Base-by-base conservation (phyloP, 2,797 vertebrate species). In the Neosilurus mollespiculum region DNA sequence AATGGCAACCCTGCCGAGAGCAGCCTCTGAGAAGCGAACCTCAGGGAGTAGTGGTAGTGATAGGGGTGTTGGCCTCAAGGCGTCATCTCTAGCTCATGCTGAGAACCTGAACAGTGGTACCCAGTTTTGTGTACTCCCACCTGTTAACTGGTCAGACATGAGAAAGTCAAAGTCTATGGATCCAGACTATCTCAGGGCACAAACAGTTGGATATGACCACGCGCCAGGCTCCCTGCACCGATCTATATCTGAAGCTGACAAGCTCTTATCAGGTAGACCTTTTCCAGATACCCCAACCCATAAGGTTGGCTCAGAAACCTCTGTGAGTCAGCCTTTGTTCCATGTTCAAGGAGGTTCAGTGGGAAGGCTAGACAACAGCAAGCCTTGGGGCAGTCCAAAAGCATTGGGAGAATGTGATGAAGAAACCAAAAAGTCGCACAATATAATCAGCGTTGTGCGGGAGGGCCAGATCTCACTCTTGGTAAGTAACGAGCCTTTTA, bases 401-500 rank as follows among this genome's bases (percentile, higher is more conserved):
- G 91, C 85, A 0, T 90, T 88, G 16, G 92, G 87, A 83, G 77
- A 89, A 59, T 92, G 90, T 79, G 96, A 89, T 0, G 97, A 99
- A 85, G 94, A 96, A 87, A 88, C 93, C 85, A 98, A 98, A 90
- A 99, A 96, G 92, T 94, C 91, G 53, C 97, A 96, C 85, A 99
- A 97, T 94, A 97, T 99, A 92, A 93, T 99, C 89, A 99, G 97
- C 90, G 97, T 98, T 59, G 96, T 99, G 80, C 94, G 96, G 89
- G 98, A 98, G 90, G 98, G 98, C 67, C 97, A 99, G 89, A 98
- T 99, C 85, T 98, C 96, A 72, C 93, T 97, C 78, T 87, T 97
- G 92, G 96, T 97, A 88, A 95, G 95, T 65, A 65, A 53, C 3
- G 67, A 67, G 30, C 3, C 16, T 9, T 56, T 3, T 5, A 20